phyloP scores from a whole-genome alignment of 2,888 invertebrate species.

The Sminthurides aquaticus region DNA sequence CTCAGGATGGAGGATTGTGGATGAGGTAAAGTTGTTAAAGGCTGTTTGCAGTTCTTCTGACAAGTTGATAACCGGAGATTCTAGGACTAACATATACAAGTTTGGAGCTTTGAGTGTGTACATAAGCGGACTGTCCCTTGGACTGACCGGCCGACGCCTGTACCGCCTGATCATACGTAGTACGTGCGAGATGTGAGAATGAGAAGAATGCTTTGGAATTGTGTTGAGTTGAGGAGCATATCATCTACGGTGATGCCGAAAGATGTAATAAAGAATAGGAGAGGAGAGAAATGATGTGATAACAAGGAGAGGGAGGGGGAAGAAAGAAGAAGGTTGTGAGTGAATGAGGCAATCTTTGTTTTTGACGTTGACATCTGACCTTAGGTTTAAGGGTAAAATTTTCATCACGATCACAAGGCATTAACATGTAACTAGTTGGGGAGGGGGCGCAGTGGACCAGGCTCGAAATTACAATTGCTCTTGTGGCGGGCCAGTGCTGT shows the following conservation, averaged over 20 bases:
- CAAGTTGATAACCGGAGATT: not conserved
- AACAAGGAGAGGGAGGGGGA: not conserved
- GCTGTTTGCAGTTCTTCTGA: not conserved
- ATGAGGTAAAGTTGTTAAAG: not conserved
- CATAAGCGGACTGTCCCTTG: no score
- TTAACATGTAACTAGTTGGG: not conserved
- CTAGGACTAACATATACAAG: no score
- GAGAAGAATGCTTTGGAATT: no score
- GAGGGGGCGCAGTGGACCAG: no score
- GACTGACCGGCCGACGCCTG: not conserved
- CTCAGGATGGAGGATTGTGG: not conserved
- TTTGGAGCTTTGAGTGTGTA: no score
- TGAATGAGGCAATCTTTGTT: conserved; percentile 14
- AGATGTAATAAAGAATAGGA: not conserved
- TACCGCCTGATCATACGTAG: not conserved
- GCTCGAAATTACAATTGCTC: no score
- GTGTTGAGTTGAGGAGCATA: no score
- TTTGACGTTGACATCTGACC: conserved; percentile 25
- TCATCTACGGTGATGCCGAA: no score
- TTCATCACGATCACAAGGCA: conserved; percentile 14
- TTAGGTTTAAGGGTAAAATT: conserved; percentile 14
- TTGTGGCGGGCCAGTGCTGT: no score
- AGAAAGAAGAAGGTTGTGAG: no score
- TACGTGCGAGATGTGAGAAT: no score
- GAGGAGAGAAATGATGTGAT: not conserved